Evolutionary conservation across 1,140 invertebrate genomes (phyloP).

Genomic region (Diachasma alloeum): DNA sequence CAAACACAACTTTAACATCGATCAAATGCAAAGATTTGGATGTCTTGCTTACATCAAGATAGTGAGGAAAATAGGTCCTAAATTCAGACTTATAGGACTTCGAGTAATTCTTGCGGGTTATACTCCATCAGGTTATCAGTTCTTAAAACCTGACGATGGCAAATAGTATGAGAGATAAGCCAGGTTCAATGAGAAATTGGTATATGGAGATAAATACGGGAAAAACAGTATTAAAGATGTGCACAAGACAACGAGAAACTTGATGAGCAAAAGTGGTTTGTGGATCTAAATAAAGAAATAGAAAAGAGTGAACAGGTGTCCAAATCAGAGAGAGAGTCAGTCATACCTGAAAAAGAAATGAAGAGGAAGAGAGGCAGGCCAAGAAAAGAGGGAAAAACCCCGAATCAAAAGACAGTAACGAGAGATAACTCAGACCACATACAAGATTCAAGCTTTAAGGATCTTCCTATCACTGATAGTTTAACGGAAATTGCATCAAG

Average conservation of each 20-base stretch:
- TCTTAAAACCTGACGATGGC: conserved; percentile 18
- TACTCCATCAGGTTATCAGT: conserved; percentile 4
- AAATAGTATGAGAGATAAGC: conserved; percentile 24
- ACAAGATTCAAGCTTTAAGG: not conserved
- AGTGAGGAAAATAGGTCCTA: conserved; percentile 10
- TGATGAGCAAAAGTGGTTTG: too few relatives aligned
- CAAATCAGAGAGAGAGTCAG: conserved; percentile 3
- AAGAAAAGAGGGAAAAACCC: not conserved
- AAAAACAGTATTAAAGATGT: too few relatives aligned
- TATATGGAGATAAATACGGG: too few relatives aligned
- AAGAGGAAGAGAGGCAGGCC: not conserved
- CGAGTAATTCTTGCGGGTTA: not conserved
- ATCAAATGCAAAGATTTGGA: conserved; percentile 18
- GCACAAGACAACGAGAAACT: too few relatives aligned
- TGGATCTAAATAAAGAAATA: conserved; percentile 5
- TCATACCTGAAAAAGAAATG: not conserved
- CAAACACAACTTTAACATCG: not conserved
- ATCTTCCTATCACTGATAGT: not conserved
- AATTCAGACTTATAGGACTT: not conserved
- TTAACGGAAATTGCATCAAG: too few relatives aligned
- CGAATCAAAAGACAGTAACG: not conserved
- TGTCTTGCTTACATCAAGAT: conserved; percentile 19
- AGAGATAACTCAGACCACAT: not conserved
- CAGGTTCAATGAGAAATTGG: too few relatives aligned
- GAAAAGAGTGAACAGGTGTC: not conserved